phyloP scores from a whole-genome alignment of 2,888 invertebrate species.

The Patella caerulea region DNA sequence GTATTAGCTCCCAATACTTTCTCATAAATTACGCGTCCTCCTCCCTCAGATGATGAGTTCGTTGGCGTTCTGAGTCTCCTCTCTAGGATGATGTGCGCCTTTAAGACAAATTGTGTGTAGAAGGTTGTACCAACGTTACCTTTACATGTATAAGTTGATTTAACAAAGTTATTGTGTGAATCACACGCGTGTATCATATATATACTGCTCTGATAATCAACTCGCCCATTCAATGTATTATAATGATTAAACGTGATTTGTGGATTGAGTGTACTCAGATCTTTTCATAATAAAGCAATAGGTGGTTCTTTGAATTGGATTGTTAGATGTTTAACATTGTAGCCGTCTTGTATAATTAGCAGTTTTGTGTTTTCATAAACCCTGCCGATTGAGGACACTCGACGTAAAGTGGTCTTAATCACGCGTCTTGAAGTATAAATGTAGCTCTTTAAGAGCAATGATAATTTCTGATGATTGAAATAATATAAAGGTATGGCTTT shows the following conservation, averaged over 20 bases:
- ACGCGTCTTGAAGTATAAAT: background rate
- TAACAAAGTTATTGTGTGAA: background rate
- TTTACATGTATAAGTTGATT: background rate
- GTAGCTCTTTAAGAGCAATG: background rate
- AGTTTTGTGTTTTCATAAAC: constrained; percentile 11
- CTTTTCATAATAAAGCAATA: background rate
- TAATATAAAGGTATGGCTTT: background rate
- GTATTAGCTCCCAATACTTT: too few relatives aligned
- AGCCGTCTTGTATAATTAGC: background rate
- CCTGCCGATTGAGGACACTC: background rate
- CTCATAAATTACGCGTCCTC: too few relatives aligned
- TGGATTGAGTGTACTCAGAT: background rate
- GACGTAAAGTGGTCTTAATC: constrained; percentile 6
- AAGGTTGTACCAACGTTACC: background rate
- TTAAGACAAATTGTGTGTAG: background rate
- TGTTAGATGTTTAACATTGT: background rate
- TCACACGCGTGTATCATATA: background rate
- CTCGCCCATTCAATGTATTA: background rate
- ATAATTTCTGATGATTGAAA: background rate
- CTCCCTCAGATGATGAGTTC: too few relatives aligned
- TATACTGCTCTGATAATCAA: background rate
- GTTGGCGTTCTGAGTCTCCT: too few relatives aligned
- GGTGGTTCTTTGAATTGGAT: background rate
- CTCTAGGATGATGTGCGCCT: too few relatives aligned
- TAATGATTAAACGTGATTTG: constrained; percentile 10